These are phyloP conservation scores for Eupithecia dodoneata DNA, from an alignment of 2,888 invertebrate species.

Conservation along the genomic window DNA sequence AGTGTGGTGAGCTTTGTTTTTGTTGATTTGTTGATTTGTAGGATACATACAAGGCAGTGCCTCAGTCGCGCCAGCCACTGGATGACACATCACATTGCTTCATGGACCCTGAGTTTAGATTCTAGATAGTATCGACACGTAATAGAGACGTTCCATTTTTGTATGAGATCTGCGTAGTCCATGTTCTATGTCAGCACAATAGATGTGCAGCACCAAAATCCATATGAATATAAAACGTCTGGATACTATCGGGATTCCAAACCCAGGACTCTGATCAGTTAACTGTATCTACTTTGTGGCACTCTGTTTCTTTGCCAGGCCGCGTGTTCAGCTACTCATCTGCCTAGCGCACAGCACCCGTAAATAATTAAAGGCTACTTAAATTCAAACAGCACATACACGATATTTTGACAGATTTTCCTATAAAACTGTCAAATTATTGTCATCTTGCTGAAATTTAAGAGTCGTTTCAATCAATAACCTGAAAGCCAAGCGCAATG, in stretches of 20 bases:
- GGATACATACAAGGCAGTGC: neutral
- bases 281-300: neutral
- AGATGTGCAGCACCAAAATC: neutral
- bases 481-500: conserved; percentile 1
- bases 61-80: neutral
- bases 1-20: neutral
- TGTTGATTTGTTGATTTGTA: neutral
- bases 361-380: neutral
- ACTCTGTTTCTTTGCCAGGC: neutral
- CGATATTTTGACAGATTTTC: neutral
- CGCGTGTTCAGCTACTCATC: neutral
- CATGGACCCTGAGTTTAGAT: neutral
- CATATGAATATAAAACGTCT: neutral
- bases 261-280: neutral
- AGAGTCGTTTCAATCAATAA: neutral
- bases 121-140: neutral
- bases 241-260: neutral
- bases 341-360: neutral
- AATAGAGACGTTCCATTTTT: neutral
- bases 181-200: neutral
- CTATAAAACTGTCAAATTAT: neutral
- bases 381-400: neutral
- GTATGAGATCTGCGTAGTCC: neutral
- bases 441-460: conserved; percentile 1
- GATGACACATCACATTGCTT: neutral